These are phyloP conservation scores for Macroteleia sp. DNA, from an alignment of 2,888 invertebrate species.

Conservation along the genomic window DNA sequence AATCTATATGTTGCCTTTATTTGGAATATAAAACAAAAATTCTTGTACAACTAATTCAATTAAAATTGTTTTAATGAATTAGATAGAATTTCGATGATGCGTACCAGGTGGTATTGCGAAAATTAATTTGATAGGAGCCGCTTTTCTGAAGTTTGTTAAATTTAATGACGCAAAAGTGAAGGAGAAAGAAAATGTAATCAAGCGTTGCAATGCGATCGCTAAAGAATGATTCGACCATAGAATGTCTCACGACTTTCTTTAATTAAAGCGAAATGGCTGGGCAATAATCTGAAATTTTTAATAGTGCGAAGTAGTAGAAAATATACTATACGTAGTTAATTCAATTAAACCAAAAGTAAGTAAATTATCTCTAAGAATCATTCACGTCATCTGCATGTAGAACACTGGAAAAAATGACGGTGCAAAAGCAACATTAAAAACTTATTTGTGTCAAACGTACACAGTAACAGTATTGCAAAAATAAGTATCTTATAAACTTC, in stretches of 20 bases:
- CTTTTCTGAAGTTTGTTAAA: constrained; percentile 28
- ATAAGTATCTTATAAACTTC: no score
- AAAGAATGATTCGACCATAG: constrained; percentile 11
- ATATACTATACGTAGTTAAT: background rate
- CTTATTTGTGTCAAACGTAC: no score
- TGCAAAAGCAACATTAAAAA: no score
- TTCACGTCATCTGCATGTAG: no score
- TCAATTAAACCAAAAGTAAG: constrained; percentile 14
- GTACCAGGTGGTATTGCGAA: background rate
- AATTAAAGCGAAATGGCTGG: constrained; percentile 21
- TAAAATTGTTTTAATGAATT: constrained; percentile 29
- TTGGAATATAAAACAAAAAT: no score
- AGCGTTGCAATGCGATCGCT: constrained; percentile 4
- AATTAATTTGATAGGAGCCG: constrained; percentile 16
- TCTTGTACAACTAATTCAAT: no score
- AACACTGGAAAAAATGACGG: no score
- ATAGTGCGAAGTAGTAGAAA: background rate
- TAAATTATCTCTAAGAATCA: no score
- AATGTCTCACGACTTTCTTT: constrained; percentile 19
- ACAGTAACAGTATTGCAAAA: no score
- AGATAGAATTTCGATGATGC: constrained; percentile 7
- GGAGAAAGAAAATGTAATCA: constrained; percentile 15
- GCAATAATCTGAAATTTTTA: constrained; percentile 1
- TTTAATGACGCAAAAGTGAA: constrained; percentile 23
- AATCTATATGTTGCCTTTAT: no score